phyloP scores from a whole-genome alignment of 2,888 invertebrate species.

The Ophraella communa region DNA sequence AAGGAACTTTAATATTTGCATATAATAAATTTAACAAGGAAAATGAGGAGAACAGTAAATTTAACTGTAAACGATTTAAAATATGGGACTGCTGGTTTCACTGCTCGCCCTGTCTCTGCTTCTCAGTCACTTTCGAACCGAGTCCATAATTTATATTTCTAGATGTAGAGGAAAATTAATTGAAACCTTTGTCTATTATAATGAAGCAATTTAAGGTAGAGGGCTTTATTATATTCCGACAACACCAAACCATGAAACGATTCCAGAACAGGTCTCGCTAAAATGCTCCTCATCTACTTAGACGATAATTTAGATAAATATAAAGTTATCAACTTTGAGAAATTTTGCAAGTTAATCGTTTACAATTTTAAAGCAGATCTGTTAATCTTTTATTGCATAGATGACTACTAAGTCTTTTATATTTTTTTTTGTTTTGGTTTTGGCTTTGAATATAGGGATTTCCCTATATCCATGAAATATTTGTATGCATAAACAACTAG shows the following conservation, averaged over 20 bases:
- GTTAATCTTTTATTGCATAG: no score
- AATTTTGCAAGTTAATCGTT: no score
- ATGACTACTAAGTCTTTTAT: no score
- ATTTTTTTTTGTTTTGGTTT: no score
- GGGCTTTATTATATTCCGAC: slow-evolving; percentile 18
- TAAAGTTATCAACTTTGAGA: no score
- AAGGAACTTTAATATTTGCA: slow-evolving; percentile 3
- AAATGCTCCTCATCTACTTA: neutral
- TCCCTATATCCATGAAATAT: no score
- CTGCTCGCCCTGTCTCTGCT: neutral
- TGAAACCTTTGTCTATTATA: slow-evolving; percentile 29
- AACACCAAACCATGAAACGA: slow-evolving; percentile 17
- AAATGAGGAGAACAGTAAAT: neutral
- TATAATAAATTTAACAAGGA: slow-evolving; percentile 16
- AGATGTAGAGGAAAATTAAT: slow-evolving; percentile 30
- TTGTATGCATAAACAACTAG: no score
- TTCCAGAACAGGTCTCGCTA: neutral
- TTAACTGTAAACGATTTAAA: neutral
- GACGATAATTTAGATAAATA: neutral
- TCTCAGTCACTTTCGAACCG: slow-evolving; percentile 12
- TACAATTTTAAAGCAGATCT: no score
- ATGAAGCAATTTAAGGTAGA: slow-evolving; percentile 28
- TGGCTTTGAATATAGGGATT: no score
- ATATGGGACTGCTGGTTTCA: neutral
- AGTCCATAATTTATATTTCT: slow-evolving; percentile 20